A percentile compares a stretch with the other conserved stretches of the same genome.
Evolutionary conservation across 2,888 invertebrate genomes (phyloP).

Genomic region (Dasypogon diadema): DNA sequence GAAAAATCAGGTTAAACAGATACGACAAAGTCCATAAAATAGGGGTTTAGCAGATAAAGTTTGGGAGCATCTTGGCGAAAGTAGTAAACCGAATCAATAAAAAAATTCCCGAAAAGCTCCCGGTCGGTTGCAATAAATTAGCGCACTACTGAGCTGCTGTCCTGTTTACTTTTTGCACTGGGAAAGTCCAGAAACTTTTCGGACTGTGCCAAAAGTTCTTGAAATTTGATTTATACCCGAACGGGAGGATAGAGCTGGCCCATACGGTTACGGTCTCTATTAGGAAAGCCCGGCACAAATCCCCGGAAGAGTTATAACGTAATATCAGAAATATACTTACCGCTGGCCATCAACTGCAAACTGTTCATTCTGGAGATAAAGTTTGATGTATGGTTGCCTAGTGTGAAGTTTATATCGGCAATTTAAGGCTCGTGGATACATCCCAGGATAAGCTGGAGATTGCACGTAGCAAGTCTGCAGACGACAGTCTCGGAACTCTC

Average conservation of each 20-base stretch:
- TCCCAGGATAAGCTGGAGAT: constrained; percentile 92
- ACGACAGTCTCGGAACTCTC: constrained; percentile 88
- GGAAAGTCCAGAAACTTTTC: constrained; percentile 20
- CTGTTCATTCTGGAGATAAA: constrained; percentile 93
- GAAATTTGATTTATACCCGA: constrained; percentile 40
- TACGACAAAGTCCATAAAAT: constrained; percentile 41
- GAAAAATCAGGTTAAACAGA: constrained; percentile 44
- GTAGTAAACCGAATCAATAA: constrained; percentile 43
- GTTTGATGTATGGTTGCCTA: constrained; percentile 87
- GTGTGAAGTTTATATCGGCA: constrained; percentile 93
- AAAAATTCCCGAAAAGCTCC: constrained; percentile 6
- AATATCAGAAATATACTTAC: constrained; percentile 61
- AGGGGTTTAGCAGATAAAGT: constrained; percentile 35
- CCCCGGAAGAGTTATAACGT: constrained; percentile 8
- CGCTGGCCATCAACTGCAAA: constrained; percentile 93
- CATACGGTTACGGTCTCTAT: constrained; percentile 41
- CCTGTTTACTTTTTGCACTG: constrained; percentile 35
- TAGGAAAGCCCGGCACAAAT: not conserved
- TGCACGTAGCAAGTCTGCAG: constrained; percentile 94
- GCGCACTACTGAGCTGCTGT: constrained; percentile 30
- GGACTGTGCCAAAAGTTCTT: constrained; percentile 43
- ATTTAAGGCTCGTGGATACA: constrained; percentile 90
- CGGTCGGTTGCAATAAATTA: constrained; percentile 45
- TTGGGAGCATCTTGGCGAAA: constrained; percentile 38
- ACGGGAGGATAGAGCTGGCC: constrained; percentile 25